Evolutionary conservation across 2,797 vertebrate genomes (phyloP), one percentile per base, ranked within the genome.

Genomic region (Paedocypris micromegethes): DNA sequence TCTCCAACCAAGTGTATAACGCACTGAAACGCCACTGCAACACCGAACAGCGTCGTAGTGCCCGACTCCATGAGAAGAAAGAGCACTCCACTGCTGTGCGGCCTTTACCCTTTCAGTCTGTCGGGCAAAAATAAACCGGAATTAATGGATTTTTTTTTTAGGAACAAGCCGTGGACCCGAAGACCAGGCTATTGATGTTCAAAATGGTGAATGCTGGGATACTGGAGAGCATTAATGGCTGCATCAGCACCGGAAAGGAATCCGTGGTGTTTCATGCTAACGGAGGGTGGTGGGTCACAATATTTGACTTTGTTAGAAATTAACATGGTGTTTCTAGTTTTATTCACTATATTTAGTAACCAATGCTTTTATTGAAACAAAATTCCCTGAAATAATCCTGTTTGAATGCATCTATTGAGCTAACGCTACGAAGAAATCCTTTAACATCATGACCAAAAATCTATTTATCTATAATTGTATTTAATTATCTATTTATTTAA

Each of bases 1-100:
- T 99, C 50, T 94, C 96, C 81, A 99, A 98, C 72, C 93, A 96
- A 39, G 96, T 98, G 66, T 99, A 96, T 67, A 99, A 99, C 81
- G 91, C 92, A 52, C 88, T 99, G 83, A 99, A 99, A 84, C 93
- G 89, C 60, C 95, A 99, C 56, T 95, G 94, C 2, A 88, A 94
- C 81, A 92, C 90, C 6, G 96, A 99, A 84, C 93, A 97, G 85
- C 85, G 91, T 3, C 92, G 93, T 72, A 97, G 96, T 71, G 93
- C 94, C 77, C 83, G 91, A 5, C 87, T 99, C 3, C 95, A 99
- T 49, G 96, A 99, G 70, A 99, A 97, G 83, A 99, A 97, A 80
- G 96, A 99, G 75, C 93, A 97, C 81, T 98, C 96, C 53, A 99
- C 96, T 41, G 88, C 95, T 6, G 96, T 98, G 83, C 77, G 23